phyloP scores from a whole-genome alignment of 2,888 invertebrate species.

The Lasioglossum villosulum region DNA sequence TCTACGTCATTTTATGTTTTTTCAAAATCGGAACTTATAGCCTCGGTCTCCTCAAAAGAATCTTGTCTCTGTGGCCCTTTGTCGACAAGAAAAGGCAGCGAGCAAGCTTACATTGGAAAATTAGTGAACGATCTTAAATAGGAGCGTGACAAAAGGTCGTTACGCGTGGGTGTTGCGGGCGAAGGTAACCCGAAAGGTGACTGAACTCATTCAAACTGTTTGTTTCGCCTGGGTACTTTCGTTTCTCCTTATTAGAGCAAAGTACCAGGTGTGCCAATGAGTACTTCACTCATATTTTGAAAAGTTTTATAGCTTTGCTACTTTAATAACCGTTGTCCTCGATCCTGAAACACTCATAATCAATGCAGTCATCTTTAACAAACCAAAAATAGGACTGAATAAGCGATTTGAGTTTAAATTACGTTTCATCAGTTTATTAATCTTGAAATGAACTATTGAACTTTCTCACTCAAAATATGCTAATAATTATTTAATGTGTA shows the following conservation, averaged over 20 bases:
- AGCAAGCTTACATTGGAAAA: conserved; percentile 11
- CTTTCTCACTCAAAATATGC: no score
- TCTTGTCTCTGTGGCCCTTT: conserved; percentile 10
- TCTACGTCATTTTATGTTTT: no score
- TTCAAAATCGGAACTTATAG: no score
- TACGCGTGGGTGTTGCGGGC: conserved; percentile 63
- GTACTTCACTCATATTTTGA: not conserved
- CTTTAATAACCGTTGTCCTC: not conserved
- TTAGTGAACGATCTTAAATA: conserved; percentile 55
- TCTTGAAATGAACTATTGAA: no score
- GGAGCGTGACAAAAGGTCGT: conserved; percentile 67
- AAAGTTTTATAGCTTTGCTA: not conserved
- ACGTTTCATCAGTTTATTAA: no score
- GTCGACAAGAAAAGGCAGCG: conserved; percentile 29
- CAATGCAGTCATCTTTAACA: not conserved
- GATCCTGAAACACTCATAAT: not conserved
- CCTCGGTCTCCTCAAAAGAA: not conserved
- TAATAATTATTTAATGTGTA: no score
- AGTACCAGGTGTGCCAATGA: not conserved
- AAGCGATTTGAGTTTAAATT: no score
- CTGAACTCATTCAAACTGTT: conserved; percentile 63
- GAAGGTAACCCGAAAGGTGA: conserved; percentile 68
- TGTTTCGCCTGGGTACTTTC: conserved; percentile 37
- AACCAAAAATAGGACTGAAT: no score
- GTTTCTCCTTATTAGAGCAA: conserved; percentile 30